These are phyloP conservation scores for Columba guinea DNA, from an alignment of 2,797 vertebrate species.

Conservation along the genomic window DNA sequence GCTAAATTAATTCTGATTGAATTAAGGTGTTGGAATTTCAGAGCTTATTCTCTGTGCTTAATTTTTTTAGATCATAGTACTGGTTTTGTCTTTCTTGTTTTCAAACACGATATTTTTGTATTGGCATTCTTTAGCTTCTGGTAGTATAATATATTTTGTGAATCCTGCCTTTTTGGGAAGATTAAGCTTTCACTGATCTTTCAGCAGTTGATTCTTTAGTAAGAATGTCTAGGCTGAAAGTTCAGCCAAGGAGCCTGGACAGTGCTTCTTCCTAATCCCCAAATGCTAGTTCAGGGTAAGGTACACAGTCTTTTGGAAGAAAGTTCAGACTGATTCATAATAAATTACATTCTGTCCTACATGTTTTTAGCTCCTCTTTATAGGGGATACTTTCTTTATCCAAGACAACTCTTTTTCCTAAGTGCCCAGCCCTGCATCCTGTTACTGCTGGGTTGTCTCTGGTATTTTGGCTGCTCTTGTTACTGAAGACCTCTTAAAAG, in stretches of 20 bases:
- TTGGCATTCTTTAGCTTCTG: not conserved
- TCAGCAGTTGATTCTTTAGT: not conserved
- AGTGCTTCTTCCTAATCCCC: conserved; percentile 13
- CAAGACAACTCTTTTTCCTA: not conserved
- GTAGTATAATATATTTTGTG: not conserved
- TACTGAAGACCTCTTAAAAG: not conserved
- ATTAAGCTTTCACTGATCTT: not conserved
- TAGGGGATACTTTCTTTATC: not conserved
- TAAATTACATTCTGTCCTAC: not conserved
- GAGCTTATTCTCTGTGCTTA: not conserved
- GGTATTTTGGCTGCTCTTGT: not conserved
- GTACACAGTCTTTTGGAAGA: not conserved
- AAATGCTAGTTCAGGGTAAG: conserved; percentile 9
- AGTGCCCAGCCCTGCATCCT: not conserved
- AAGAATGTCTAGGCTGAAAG: not conserved
- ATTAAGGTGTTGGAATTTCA: not conserved
- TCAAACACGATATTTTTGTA: not conserved
- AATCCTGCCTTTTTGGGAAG: not conserved
- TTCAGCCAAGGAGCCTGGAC: not conserved
- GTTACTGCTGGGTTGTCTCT: not conserved
- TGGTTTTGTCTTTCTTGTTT: not conserved
- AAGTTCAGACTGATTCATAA: not conserved
- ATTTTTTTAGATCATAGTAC: not conserved
- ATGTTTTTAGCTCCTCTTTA: not conserved
- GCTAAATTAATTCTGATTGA: not conserved